Evolutionary conservation across 2,113 vertebrate species (phyloP).

Genomic region (Nyctereutes procyonoides): DNA sequence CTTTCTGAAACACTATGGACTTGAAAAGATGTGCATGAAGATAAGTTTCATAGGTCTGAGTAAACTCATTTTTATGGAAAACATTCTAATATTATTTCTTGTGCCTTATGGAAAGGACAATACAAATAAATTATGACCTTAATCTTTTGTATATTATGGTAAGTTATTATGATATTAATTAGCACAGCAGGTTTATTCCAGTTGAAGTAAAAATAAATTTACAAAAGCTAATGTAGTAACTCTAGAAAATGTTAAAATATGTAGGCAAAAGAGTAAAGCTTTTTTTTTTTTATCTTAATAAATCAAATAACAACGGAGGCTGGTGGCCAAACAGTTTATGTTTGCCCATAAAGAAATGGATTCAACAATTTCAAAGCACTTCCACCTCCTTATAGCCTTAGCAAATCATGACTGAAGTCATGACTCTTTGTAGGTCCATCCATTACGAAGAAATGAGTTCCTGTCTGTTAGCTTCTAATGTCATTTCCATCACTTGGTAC

Average conservation of each 20-base stretch:
- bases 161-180: not conserved
- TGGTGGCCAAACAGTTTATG: not conserved
- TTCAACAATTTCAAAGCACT: not conserved
- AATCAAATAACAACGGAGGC: not conserved
- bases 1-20: not conserved
- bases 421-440: not conserved
- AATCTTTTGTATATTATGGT: not conserved
- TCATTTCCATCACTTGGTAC: not conserved
- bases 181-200: not conserved
- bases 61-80: slow-evolving; percentile 26
- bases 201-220: slow-evolving; percentile 29
- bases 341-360: not conserved
- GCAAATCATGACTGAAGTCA: not conserved
- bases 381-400: not conserved
- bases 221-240: not conserved
- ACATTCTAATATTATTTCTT: not conserved
- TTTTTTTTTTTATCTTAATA: not conserved
- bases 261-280: not conserved
- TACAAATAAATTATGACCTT: not conserved
- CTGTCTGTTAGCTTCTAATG: not conserved
- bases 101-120: not conserved
- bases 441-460: not conserved
- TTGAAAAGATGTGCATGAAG: slow-evolving; percentile 25
- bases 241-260: not conserved
- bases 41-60: not conserved